Evolutionary conservation across 1,140 invertebrate species (phyloP).

Genomic region (Epicauta chinensis): DNA sequence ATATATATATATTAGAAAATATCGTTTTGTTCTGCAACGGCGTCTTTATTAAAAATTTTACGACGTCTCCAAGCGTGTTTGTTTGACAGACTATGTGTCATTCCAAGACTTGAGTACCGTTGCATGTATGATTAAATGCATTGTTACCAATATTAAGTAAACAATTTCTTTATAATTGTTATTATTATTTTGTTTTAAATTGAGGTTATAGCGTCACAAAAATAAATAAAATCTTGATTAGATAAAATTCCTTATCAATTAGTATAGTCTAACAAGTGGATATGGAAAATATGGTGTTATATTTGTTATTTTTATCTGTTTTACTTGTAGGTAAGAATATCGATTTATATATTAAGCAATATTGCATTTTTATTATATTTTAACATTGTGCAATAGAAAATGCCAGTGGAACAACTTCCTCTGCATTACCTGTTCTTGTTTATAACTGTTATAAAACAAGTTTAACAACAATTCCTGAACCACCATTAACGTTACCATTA

Average conservation of each 20-base stretch:
- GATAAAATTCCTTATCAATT: conserved; percentile 4
- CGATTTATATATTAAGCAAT: neutral
- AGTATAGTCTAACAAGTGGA: neutral
- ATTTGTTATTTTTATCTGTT: neutral
- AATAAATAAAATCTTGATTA: conserved; percentile 1
- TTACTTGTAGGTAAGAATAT: neutral
- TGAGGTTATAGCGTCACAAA: neutral
- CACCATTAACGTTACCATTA: conserved; percentile 47
- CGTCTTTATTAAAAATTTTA: too few species aligned
- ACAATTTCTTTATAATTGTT: too few species aligned
- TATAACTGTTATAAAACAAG: conserved; percentile 47
- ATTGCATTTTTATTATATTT: neutral
- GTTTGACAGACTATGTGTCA: too few species aligned
- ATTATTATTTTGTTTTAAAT: too few species aligned
- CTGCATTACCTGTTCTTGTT: conserved; percentile 46
- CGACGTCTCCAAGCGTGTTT: too few species aligned
- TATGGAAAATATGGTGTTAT: neutral
- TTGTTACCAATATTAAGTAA: too few species aligned
- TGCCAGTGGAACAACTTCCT: conserved; percentile 24
- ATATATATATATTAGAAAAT: too few species aligned
- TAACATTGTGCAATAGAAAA: conserved; percentile 9
- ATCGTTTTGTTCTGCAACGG: too few species aligned
- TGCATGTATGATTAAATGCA: too few species aligned
- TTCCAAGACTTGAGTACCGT: too few species aligned
- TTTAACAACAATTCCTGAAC: conserved; percentile 30